Evolutionary conservation across 2,797 vertebrate genomes (phyloP), one percentile per base, ranked within the genome.

Genomic region (Eulemur albifrons): DNA sequence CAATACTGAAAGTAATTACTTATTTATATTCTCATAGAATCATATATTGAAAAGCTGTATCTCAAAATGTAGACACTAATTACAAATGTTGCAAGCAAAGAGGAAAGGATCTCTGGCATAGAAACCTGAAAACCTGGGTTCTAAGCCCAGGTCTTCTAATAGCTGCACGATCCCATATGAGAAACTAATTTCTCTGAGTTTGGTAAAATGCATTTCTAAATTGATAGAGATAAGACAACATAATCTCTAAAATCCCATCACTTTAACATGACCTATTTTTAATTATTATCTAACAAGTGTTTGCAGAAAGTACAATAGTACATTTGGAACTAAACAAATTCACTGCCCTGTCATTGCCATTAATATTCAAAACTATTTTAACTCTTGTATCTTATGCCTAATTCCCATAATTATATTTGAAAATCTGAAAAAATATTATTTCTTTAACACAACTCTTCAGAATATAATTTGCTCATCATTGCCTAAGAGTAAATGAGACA

Each of bases 351-450:
- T 76, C 40, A 45, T 65, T 88, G n/a, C 50, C 12, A 12, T 73
- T 59, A 83, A 57, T 79, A 54, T 52, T 77, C 25, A 81, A 65
- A 88, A n/a, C 35, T 27, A 76, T 80, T 93, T 87, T 63, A 87
- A 91, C 4, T 30, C 2, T 82, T 63, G 1, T 25, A 30, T 48
- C 20, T 75, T 32, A 61, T 43, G 69, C 14, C 38, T 82, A 70
- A 79, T 95, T 82, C n/a, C n/a, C n/a, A n/a, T n/a, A 81, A 65
- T 8, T 94, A 43, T 50, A 54, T 54, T 84, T 48, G 17, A 82
- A 93, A 93, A 67, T 94, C 43, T 70, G 63, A 67, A 11, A 93
- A 93, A 96, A 75, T 67, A 67, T 48, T 23, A 70, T 70, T 91
- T 88, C 25, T 76, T 84, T 25, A 85, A 25, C 18, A 75, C 27